phyloP scores from a whole-genome alignment of 1,140 invertebrate species.

The Tetragnatha versicolor region DNA sequence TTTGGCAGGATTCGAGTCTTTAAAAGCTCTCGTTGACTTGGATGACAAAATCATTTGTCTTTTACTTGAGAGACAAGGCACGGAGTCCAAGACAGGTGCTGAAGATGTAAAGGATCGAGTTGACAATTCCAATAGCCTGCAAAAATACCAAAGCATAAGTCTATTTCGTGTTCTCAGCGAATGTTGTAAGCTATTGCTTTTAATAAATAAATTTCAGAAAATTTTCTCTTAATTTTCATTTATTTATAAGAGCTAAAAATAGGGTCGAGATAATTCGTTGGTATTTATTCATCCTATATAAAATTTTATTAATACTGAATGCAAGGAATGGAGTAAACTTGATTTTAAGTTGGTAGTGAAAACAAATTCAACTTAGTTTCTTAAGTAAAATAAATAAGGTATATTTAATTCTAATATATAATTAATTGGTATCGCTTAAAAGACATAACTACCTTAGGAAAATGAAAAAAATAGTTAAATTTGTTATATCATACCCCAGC shows the following conservation, averaged over 20 bases:
- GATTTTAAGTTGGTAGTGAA: background rate
- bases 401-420: background rate
- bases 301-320: no score
- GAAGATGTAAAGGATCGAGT: constrained; percentile 44
- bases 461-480: background rate
- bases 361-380: background rate
- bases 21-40: background rate
- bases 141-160: no score
- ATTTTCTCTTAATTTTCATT: no score
- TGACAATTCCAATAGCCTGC: constrained; percentile 44
- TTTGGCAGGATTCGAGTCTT: background rate
- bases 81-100: constrained; percentile 49
- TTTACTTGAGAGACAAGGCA: constrained; percentile 23
- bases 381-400: background rate
- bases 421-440: background rate
- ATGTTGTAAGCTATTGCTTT: no score
- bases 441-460: background rate
- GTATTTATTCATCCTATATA: no score
- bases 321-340: no score
- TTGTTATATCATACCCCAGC: constrained; percentile 31
- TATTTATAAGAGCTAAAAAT: no score
- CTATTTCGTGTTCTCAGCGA: no score
- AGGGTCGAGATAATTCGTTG: no score
- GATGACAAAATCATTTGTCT: background rate
- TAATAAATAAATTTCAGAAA: no score